A percentile compares a stretch with the other conserved stretches of the same genome.
phyloP scores from a whole-genome alignment of 2,113 vertebrate genomes.

The Phaethon lepturus region DNA sequence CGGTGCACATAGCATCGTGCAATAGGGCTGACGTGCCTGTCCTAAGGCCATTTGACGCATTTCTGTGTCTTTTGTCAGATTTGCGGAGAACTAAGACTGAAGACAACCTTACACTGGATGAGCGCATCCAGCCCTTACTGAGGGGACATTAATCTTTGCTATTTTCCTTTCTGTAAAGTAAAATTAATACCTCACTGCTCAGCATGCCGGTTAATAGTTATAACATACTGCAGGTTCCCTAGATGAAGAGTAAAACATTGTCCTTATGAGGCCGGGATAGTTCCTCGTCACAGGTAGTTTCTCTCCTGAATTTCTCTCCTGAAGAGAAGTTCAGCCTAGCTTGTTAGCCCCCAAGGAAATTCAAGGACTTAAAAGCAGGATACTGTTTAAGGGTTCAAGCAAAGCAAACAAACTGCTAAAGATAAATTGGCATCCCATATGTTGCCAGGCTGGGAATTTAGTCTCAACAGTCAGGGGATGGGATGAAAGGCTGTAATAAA shows the following conservation, averaged over 20 bases:
- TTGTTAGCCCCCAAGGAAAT: not conserved
- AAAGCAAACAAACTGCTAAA: conserved; percentile 49
- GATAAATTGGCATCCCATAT: conserved; percentile 34
- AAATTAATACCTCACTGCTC: fast-evolving
- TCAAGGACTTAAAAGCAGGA: not conserved
- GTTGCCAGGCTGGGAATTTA: conserved; percentile 34
- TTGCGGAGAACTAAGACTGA: fast-evolving
- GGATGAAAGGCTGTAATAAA: conserved; percentile 56
- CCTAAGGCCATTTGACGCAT: not conserved
- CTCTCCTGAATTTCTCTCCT: not conserved
- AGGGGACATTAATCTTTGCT: not conserved
- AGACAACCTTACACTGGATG: too few relatives aligned
- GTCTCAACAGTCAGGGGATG: not conserved
- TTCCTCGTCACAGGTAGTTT: not conserved
- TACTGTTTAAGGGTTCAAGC: not conserved
- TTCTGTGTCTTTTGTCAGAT: not conserved
- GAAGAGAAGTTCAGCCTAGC: not conserved
- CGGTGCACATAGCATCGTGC: fast-evolving
- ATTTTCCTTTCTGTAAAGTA: not conserved
- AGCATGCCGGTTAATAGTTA: fast-evolving
- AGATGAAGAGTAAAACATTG: fast-evolving
- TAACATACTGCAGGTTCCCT: not conserved
- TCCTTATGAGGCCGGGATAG: fast-evolving
- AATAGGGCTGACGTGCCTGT: fast-evolving
- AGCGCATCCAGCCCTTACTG: not conserved